Evolutionary conservation across 2,797 vertebrate genomes (phyloP).

Genomic region (Xenentodon cancila): DNA sequence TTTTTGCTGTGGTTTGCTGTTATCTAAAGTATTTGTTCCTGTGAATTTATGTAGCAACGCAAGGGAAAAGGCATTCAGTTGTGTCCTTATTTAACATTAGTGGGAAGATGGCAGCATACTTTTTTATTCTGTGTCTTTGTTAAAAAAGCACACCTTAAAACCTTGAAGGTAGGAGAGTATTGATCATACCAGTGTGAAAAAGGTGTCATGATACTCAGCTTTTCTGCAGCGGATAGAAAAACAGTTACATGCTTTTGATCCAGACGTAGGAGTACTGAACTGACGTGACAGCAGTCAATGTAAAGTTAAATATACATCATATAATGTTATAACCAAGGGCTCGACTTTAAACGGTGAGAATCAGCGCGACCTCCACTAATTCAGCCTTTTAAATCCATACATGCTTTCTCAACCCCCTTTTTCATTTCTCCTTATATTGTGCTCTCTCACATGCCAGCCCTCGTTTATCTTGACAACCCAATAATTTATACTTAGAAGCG

Average conservation of each 20-base stretch:
- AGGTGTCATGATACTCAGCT: background rate
- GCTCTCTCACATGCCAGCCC: slow-evolving; percentile 59
- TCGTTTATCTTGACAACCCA: slow-evolving; percentile 78
- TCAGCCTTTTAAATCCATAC: slow-evolving; percentile 1
- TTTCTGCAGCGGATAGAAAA: slow-evolving; percentile 2
- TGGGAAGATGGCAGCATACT: background rate
- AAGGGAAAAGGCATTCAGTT: slow-evolving; percentile 8
- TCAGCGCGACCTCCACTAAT: slow-evolving; percentile 7
- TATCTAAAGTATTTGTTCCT: slow-evolving; percentile 33
- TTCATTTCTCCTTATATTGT: slow-evolving; percentile 40
- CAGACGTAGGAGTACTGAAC: slow-evolving; percentile 23
- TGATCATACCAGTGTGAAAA: background rate
- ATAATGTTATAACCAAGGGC: slow-evolving; percentile 21
- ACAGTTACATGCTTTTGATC: slow-evolving; percentile 17
- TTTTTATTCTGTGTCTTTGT: slow-evolving; percentile 4
- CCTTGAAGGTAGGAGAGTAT: background rate
- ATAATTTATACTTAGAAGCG: slow-evolving; percentile 79
- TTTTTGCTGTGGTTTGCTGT: slow-evolving; percentile 43
- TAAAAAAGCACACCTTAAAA: background rate
- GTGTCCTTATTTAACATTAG: slow-evolving; percentile 9
- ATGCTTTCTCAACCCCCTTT: slow-evolving; percentile 29
- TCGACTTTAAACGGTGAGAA: slow-evolving; percentile 15
- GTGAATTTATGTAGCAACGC: slow-evolving; percentile 25
- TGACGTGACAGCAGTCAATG: slow-evolving; percentile 13
- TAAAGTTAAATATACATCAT: slow-evolving; percentile 18